Conservation (phyloP, 2,113 vertebrate species). For the Tachycineta bicolor region DNA sequence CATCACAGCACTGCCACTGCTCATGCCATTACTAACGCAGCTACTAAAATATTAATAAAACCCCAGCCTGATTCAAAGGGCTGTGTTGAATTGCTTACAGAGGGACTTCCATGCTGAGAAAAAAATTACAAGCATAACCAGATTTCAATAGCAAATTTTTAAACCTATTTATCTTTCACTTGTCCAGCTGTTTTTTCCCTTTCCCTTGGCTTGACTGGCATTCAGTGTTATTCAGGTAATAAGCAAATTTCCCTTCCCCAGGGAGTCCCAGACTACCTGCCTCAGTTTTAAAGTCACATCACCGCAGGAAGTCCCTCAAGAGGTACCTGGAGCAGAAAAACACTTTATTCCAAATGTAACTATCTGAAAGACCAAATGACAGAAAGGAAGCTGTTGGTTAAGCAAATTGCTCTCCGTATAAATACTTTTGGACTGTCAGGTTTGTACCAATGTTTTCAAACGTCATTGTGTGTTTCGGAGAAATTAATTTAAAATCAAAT, state of each 20-base stretch:
- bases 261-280: neutral
- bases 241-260: slow-evolving; percentile 4
- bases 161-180: slow-evolving; percentile 48
- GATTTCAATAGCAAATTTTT: slow-evolving; percentile 48
- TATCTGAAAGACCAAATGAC: slow-evolving; percentile 28
- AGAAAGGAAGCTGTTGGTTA: slow-evolving; percentile 56
- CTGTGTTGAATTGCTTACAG: slow-evolving; percentile 30
- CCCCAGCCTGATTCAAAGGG: neutral
- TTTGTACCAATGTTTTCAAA: slow-evolving; percentile 42
- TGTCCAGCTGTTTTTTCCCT: neutral
- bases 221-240: neutral
- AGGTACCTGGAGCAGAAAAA: slow-evolving; percentile 10
- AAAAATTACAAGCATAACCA: slow-evolving; percentile 47
- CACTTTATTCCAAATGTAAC: slow-evolving; percentile 44
- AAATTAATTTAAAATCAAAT: slow-evolving; percentile 71
- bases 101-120: slow-evolving; percentile 56
- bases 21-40: neutral
- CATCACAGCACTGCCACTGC: neutral
- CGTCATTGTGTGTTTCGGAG: neutral
- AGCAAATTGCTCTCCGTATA: slow-evolving; percentile 37
- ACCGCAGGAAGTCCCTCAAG: slow-evolving; percentile 36
- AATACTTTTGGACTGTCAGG: slow-evolving; percentile 33
- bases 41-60: slow-evolving; percentile 60
- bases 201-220: neutral
- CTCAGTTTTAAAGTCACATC: slow-evolving; percentile 38